Evolutionary conservation across 2,888 invertebrate species (phyloP).

Genomic region (Phorcus lineatus): DNA sequence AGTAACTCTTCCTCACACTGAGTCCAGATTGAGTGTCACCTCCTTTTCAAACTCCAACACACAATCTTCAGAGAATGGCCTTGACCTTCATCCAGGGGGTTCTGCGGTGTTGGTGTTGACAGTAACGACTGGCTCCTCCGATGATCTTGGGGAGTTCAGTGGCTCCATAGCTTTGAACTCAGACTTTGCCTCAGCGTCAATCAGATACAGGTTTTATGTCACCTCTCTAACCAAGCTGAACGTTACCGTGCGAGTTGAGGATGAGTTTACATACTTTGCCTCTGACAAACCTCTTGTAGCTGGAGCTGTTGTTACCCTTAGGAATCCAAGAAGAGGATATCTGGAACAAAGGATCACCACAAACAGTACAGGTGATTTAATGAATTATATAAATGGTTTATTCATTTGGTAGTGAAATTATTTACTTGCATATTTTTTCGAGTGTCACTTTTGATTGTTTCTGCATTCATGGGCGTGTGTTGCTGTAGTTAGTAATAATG

Average conservation of each 20-base stretch:
- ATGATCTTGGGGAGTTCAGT: conserved; percentile 40
- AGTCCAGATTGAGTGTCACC: conserved; percentile 41
- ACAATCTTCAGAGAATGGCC: background rate
- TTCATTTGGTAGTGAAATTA: too few relatives aligned
- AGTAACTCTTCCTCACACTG: conserved; percentile 24
- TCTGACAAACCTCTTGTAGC: conserved; percentile 46
- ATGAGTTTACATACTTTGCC: conserved; percentile 62
- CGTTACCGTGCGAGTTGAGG: conserved; percentile 50
- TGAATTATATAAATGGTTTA: too few relatives aligned
- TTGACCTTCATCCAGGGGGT: conserved; percentile 34
- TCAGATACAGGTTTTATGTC: conserved; percentile 42
- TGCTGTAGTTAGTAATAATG: too few relatives aligned
- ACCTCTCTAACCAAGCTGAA: conserved; percentile 41
- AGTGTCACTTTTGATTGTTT: too few relatives aligned
- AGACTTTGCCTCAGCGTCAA: conserved; percentile 27
- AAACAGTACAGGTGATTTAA: conserved; percentile 37
- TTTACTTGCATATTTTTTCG: too few relatives aligned
- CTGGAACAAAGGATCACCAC: conserved; percentile 29
- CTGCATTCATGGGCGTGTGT: too few relatives aligned
- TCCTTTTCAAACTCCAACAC: conserved; percentile 37
- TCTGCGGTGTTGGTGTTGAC: conserved; percentile 39
- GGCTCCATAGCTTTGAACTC: conserved; percentile 42
- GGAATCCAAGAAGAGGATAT: conserved; percentile 40
- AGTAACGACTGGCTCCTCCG: conserved; percentile 34
- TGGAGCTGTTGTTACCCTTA: conserved; percentile 45